Evolutionary conservation across 2,113 vertebrate species (phyloP).

Genomic region (Ginglymostoma cirratum): DNA sequence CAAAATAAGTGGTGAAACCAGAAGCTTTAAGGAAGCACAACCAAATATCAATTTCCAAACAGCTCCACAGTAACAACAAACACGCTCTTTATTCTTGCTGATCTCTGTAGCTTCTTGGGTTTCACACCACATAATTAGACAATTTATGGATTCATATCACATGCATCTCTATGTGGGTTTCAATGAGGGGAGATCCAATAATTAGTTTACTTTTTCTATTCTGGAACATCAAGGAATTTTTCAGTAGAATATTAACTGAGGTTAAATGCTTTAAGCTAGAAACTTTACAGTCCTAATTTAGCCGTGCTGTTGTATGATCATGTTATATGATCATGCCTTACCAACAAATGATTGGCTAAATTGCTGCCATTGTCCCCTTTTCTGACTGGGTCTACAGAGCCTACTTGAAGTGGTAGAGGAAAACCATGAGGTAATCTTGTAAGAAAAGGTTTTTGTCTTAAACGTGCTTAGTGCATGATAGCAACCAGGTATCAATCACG

Average conservation of each 20-base stretch:
- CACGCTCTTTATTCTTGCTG: not conserved
- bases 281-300: not conserved
- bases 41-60: not conserved
- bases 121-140: not conserved
- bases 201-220: not conserved
- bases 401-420: no score
- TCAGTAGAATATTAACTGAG: not conserved
- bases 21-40: not conserved
- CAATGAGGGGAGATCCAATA: not conserved
- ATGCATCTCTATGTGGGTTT: not conserved
- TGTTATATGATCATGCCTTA: no score
- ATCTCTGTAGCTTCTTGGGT: not conserved
- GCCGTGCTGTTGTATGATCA: not conserved
- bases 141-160: not conserved
- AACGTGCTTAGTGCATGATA: no score
- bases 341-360: no score
- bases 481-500: no score
- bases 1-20: not conserved
- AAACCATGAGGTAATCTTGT: no score
- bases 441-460: no score
- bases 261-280: not conserved
- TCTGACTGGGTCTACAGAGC: no score
- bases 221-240: not conserved
- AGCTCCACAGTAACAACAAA: not conserved
- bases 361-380: no score